Evolutionary conservation across 1,140 invertebrate species (phyloP).

Genomic region (Hylyphantes graminicola): DNA sequence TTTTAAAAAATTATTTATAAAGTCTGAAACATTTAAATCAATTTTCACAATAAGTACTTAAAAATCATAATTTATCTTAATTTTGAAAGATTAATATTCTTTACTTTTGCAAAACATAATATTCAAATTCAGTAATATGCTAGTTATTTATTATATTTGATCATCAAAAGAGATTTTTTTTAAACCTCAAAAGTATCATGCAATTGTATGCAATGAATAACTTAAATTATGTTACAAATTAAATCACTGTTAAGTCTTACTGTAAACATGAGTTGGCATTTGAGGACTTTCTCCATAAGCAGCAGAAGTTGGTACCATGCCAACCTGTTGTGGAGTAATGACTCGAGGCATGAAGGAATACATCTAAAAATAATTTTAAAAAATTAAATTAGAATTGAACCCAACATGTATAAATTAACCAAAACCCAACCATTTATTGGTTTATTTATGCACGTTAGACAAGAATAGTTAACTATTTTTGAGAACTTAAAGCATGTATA

Average conservation of each 20-base stretch:
- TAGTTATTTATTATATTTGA: neutral
- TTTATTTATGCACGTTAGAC: no score
- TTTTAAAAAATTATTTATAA: no score
- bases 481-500: no score
- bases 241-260: conserved; percentile 11
- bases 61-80: no score
- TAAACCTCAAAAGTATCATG: neutral
- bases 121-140: neutral
- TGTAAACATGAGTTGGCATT: conserved; percentile 53
- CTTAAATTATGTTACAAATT: neutral
- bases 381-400: neutral
- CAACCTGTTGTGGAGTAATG: conserved; percentile 54
- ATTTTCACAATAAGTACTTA: no score
- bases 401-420: neutral
- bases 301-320: conserved; percentile 57
- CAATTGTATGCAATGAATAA: neutral
- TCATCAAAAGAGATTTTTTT: neutral
- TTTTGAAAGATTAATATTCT: no score
- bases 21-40: no score
- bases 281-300: conserved; percentile 57
- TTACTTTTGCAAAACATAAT: no score
- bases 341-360: conserved; percentile 54
- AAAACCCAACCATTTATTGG: no score
- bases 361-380: conserved; percentile 34
- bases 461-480: no score